A percentile compares a stretch with the other conserved stretches of the same genome.
Evolutionary conservation across 1,140 invertebrate species (phyloP).

Genomic region (Lethrus apterus): DNA sequence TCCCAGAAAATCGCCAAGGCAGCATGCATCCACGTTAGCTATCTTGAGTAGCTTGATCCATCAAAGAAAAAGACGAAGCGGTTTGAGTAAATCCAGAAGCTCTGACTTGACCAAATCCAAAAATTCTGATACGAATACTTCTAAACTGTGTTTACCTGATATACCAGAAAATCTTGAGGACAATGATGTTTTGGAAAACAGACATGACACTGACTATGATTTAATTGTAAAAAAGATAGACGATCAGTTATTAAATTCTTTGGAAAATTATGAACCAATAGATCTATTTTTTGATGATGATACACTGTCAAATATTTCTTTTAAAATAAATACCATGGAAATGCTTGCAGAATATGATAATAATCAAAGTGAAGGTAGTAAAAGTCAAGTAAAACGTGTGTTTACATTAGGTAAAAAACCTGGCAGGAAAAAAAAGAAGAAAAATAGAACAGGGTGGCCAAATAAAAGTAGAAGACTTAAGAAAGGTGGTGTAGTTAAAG

Average conservation of each 20-base stretch:
- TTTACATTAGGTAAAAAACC: slow-evolving; percentile 25
- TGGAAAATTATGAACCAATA: neutral
- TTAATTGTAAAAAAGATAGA: slow-evolving; percentile 12
- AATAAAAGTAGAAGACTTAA: slow-evolving; percentile 41
- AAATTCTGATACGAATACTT: slow-evolving; percentile 9
- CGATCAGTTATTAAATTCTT: slow-evolving; percentile 5
- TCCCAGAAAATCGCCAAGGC: slow-evolving; percentile 73
- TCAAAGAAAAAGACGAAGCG: slow-evolving; percentile 42
- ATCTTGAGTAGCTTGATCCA: slow-evolving; percentile 63
- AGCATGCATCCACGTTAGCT: slow-evolving; percentile 76
- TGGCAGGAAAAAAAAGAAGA: slow-evolving; percentile 32
- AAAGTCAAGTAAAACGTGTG: slow-evolving; percentile 22
- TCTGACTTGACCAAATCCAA: neutral
- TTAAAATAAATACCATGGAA: slow-evolving; percentile 22
- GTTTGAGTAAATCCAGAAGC: neutral
- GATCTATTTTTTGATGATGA: neutral
- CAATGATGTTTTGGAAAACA: slow-evolving; percentile 2
- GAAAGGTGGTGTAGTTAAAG: slow-evolving; percentile 6
- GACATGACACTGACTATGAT: slow-evolving; percentile 13
- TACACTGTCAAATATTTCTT: neutral
- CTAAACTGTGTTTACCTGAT: slow-evolving; percentile 13
- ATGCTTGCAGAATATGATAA: slow-evolving; percentile 30
- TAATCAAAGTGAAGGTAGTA: slow-evolving; percentile 13
- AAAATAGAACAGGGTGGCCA: slow-evolving; percentile 57
- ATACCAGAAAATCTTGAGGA: slow-evolving; percentile 19